Conservation (phyloP, 2,797 vertebrate genomes). For the Chelidonichthys spinosus region DNA sequence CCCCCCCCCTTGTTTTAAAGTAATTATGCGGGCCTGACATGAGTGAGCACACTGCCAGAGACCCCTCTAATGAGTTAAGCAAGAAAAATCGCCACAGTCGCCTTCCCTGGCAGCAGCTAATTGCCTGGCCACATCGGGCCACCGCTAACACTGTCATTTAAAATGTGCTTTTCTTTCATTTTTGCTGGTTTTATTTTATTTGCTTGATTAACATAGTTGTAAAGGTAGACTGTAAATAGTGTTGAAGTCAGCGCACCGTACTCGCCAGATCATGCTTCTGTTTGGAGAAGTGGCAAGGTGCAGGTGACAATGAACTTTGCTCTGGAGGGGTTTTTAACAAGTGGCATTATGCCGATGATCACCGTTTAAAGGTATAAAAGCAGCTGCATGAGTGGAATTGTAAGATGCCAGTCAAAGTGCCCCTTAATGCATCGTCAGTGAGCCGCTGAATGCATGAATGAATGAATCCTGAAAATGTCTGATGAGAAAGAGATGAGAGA, state of each 20-base stretch:
- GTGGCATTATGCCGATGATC: constrained; percentile 29
- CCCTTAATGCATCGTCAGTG: constrained; percentile 27
- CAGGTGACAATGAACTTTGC: constrained; percentile 40
- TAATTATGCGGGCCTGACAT: constrained; percentile 88
- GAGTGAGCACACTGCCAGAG: constrained; percentile 85
- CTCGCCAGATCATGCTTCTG: constrained; percentile 18
- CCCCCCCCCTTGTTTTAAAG: constrained; percentile 84
- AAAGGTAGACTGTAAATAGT: constrained; percentile 46
- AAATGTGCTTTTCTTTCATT: constrained; percentile 70
- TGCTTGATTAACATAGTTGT: constrained; percentile 60
- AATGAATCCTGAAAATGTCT: constrained; percentile 3
- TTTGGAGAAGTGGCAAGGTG: constrained; percentile 19
- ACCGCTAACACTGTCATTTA: constrained; percentile 81
- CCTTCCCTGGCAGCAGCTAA: constrained; percentile 86
- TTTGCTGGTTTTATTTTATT: constrained; percentile 44
- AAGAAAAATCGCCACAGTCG: constrained; percentile 88
- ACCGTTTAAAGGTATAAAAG: constrained; percentile 41
- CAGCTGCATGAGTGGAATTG: constrained; percentile 32
- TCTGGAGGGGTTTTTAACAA: constrained; percentile 9
- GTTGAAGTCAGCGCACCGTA: constrained; percentile 5
- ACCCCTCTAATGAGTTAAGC: constrained; percentile 88
- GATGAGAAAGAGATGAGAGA: not conserved
- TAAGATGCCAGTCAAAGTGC: constrained; percentile 10
- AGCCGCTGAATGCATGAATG: constrained; percentile 22
- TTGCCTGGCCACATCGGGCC: constrained; percentile 82